Evolutionary conservation across 2,113 vertebrate species (phyloP).

Genomic region (Halichoeres trimaculatus): DNA sequence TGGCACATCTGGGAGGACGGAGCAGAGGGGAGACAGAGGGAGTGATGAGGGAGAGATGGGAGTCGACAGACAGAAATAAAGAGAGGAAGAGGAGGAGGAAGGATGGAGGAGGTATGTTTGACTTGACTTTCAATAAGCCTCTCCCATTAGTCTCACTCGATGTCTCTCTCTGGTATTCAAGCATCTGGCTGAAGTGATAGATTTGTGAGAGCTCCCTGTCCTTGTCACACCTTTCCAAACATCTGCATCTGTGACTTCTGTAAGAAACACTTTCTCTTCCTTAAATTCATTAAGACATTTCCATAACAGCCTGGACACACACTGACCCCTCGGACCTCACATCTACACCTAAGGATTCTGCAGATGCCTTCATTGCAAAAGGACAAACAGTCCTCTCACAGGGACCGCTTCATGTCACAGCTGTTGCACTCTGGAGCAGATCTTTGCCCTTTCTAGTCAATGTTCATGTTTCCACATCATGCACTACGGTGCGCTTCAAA

Average conservation of each 20-base stretch:
- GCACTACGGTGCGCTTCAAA: too few species aligned
- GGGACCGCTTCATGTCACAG: not conserved
- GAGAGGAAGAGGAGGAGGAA: conserved; percentile 8
- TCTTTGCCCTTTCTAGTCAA: too few species aligned
- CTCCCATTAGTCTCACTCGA: conserved; percentile 37
- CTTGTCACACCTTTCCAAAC: conserved; percentile 26
- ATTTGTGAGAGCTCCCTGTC: conserved; percentile 32
- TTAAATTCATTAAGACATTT: not conserved
- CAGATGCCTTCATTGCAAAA: not conserved
- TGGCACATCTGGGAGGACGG: conserved; percentile 78
- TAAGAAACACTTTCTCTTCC: not conserved
- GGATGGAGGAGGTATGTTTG: conserved; percentile 44
- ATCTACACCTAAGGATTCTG: conserved; percentile 3
- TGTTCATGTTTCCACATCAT: too few species aligned
- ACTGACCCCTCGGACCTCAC: not conserved
- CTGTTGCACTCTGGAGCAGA: too few species aligned
- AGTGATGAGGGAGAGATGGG: conserved; percentile 51
- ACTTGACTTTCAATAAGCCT: conserved; percentile 65
- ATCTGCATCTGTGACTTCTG: conserved; percentile 9
- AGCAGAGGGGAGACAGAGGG: conserved; percentile 48
- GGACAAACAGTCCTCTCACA: not conserved
- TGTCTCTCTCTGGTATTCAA: conserved; percentile 8
- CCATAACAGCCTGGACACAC: not conserved
- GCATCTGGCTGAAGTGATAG: conserved; percentile 40
- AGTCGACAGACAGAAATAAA: conserved; percentile 40